phyloP scores from a whole-genome alignment of 2,797 vertebrate genomes.

The Microctenopoma steveboyesi region DNA sequence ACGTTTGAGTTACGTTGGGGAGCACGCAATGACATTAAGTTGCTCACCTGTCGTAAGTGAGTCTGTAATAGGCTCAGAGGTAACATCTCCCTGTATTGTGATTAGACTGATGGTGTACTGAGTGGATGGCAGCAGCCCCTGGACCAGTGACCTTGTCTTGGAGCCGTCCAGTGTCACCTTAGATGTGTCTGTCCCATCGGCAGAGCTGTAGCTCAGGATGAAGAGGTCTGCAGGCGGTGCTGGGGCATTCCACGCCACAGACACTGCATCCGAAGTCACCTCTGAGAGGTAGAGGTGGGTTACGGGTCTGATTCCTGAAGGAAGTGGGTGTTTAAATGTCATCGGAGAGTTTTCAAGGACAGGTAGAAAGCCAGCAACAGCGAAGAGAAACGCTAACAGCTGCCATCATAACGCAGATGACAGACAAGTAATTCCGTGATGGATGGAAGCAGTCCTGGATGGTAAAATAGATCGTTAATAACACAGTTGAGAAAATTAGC shows the following conservation, averaged over 20 bases:
- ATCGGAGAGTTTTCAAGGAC: constrained; percentile 53
- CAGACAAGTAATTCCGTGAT: constrained; percentile 50
- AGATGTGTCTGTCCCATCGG: constrained; percentile 84
- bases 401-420: constrained; percentile 50
- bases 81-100: constrained; percentile 88
- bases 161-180: constrained; percentile 90
- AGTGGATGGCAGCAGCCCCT: constrained; percentile 89
- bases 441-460: constrained; percentile 50
- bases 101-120: constrained; percentile 92
- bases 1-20: background rate
- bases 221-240: constrained; percentile 93
- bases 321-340: constrained; percentile 57
- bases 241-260: constrained; percentile 93
- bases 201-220: constrained; percentile 90
- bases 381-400: constrained; percentile 7
- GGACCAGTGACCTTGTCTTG: constrained; percentile 87
- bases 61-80: constrained; percentile 90
- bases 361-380: constrained; percentile 33
- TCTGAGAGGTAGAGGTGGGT: constrained; percentile 95
- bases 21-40: constrained; percentile 20
- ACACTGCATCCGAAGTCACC: constrained; percentile 91
- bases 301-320: constrained; percentile 94
- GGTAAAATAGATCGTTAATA: constrained; percentile 48
- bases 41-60: constrained; percentile 92
- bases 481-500: constrained; percentile 57